phyloP scores from a whole-genome alignment of 2,797 vertebrate genomes.

The Erpetoichthys calabaricus region DNA sequence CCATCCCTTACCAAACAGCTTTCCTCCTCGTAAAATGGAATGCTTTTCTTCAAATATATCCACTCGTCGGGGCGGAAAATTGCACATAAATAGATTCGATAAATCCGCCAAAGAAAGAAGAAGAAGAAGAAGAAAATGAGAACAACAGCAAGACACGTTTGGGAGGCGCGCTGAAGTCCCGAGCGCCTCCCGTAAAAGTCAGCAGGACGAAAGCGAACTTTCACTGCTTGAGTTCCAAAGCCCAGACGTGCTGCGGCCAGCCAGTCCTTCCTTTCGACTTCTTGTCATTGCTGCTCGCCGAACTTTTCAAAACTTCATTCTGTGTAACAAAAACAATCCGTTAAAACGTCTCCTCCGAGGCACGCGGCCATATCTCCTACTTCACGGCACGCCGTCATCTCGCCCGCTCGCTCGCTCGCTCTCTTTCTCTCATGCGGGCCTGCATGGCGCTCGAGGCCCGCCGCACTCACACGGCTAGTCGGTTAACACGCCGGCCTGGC shows the following conservation, averaged over 20 bases:
- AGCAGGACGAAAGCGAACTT: constrained; percentile 5
- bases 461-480: too few relatives aligned
- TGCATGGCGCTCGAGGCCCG: too few relatives aligned
- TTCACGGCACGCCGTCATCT: too few relatives aligned
- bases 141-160: too few relatives aligned
- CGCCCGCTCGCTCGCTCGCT: too few relatives aligned
- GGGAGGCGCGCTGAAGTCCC: constrained; percentile 11
- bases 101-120: constrained; percentile 56
- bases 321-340: constrained; percentile 29
- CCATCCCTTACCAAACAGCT: constrained; percentile 66
- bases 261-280: constrained; percentile 95
- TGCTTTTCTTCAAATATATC: constrained; percentile 76
- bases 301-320: constrained; percentile 88
- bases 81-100: constrained; percentile 80
- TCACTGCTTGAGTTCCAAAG: constrained; percentile 95
- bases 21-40: constrained; percentile 73
- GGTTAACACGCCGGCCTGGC: too few relatives aligned
- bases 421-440: too few relatives aligned
- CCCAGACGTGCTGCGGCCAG: constrained; percentile 98
- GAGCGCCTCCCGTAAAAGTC: constrained; percentile 24
- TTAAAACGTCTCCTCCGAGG: too few relatives aligned
- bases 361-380: too few relatives aligned
- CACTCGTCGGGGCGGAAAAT: constrained; percentile 57
- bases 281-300: constrained; percentile 80
- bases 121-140: too few relatives aligned